Conservation (phyloP, 2,888 invertebrate genomes). For the Lepetodrilus schrolli region DNA sequence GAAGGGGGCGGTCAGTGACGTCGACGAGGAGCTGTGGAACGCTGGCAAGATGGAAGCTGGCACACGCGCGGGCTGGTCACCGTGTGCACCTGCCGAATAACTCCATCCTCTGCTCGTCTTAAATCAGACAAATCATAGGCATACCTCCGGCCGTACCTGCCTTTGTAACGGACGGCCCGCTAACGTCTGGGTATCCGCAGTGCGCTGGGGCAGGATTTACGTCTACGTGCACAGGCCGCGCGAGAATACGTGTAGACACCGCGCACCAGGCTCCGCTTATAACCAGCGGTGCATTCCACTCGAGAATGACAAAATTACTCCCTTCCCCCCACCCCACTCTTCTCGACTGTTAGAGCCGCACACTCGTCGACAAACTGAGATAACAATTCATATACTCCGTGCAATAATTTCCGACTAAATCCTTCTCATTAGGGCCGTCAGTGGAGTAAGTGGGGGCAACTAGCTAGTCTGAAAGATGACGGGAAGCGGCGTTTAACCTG, state of each 20-base stretch:
- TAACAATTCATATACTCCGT: conserved; percentile 1
- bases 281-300: background rate
- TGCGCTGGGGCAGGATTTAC: background rate
- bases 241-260: background rate
- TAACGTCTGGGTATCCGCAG: background rate
- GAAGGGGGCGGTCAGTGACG: background rate
- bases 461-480: too few species aligned
- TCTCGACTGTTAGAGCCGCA: too few species aligned
- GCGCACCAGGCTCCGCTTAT: background rate
- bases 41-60: background rate
- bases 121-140: background rate
- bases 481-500: too few species aligned
- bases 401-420: background rate
- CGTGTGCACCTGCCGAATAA: background rate
- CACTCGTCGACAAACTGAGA: background rate
- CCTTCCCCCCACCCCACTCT: background rate
- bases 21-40: background rate
- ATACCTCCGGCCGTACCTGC: background rate
- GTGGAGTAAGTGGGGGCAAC: too few species aligned
- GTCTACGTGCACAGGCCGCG: background rate
- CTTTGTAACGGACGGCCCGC: background rate
- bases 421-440: background rate
- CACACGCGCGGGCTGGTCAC: background rate
- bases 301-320: conserved; percentile 10
- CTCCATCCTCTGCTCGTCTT: background rate